phyloP scores from a whole-genome alignment of 2,113 vertebrate species.

The Thamnaconus septentrionalis region DNA sequence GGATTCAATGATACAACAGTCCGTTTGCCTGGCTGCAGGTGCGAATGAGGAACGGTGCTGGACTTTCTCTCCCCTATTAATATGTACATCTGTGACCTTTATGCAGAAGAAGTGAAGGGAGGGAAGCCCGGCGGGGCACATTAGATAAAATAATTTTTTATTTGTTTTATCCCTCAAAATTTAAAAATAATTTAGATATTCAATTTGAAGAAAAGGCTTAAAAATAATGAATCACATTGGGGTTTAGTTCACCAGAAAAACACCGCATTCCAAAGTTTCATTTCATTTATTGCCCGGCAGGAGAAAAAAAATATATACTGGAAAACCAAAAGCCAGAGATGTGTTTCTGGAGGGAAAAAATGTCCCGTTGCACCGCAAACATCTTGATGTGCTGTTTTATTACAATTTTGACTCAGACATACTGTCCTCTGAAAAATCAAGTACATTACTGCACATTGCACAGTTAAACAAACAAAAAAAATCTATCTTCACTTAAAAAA shows the following conservation, averaged over 20 bases:
- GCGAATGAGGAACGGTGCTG: neutral
- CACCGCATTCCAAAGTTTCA: constrained; percentile 16
- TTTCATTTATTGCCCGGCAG: constrained; percentile 42
- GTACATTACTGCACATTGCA: constrained; percentile 64
- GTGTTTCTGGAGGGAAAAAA: constrained; percentile 23
- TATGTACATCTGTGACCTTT: constrained; percentile 11
- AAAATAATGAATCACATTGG: neutral
- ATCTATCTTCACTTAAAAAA: constrained; percentile 12
- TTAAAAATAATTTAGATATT: constrained; percentile 41
- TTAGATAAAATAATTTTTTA: neutral
- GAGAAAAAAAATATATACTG: constrained; percentile 22
- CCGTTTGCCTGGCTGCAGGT: constrained; percentile 6
- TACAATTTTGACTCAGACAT: constrained; percentile 31
- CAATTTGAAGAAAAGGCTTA: constrained; percentile 5
- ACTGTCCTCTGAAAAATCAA: constrained; percentile 34
- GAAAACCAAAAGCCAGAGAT: constrained; percentile 26
- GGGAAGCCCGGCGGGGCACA: neutral
- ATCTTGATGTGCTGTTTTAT: constrained; percentile 35
- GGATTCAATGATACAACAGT: constrained; percentile 29
- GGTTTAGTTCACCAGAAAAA: constrained; percentile 28
- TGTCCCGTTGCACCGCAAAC: constrained; percentile 31
- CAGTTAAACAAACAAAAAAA: constrained; percentile 42
- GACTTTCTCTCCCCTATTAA: no score
- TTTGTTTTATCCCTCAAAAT: constrained; percentile 2
- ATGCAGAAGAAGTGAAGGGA: neutral